phyloP scores from a whole-genome alignment of 2,888 invertebrate species.

The Drosophila koepferae region DNA sequence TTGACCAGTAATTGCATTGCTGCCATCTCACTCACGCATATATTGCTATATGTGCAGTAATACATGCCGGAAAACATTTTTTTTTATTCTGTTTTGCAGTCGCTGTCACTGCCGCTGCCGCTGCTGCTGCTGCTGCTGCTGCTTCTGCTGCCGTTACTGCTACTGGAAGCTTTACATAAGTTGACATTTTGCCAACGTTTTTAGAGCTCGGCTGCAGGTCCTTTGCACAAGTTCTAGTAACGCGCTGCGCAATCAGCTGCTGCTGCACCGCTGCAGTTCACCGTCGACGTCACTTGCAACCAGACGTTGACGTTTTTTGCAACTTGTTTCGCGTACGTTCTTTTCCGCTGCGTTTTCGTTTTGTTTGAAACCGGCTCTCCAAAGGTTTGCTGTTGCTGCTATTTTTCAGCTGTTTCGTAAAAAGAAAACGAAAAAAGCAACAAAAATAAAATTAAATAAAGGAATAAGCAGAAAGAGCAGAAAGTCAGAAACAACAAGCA shows the following conservation, averaged over 20 bases:
- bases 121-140: conserved; percentile 16
- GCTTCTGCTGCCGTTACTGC: conserved; percentile 16
- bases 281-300: conserved; percentile 57
- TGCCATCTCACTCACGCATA: conserved; percentile 66
- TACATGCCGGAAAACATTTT: conserved; percentile 52
- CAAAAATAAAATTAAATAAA: conserved; percentile 14
- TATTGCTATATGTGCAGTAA: conserved; percentile 31
- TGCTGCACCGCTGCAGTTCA: conserved; percentile 46
- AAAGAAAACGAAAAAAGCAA: conserved; percentile 11
- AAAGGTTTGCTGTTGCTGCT: conserved; percentile 66
- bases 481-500: conserved; percentile 20
- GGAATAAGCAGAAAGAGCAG: conserved; percentile 22
- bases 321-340: conserved; percentile 49
- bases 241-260: conserved; percentile 70
- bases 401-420: conserved; percentile 69
- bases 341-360: conserved; percentile 37
- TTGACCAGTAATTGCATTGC: conserved; percentile 73
- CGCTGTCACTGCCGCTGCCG: conserved; percentile 17
- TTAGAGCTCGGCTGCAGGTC: conserved; percentile 77
- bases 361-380: conserved; percentile 69
- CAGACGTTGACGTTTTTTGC: conserved; percentile 51
- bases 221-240: conserved; percentile 71
- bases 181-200: conserved; percentile 64
- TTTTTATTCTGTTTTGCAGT: conserved; percentile 25
- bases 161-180: conserved; percentile 69